Conservation (phyloP, 2,113 vertebrate genomes). For the Oostethus manadensis region DNA sequence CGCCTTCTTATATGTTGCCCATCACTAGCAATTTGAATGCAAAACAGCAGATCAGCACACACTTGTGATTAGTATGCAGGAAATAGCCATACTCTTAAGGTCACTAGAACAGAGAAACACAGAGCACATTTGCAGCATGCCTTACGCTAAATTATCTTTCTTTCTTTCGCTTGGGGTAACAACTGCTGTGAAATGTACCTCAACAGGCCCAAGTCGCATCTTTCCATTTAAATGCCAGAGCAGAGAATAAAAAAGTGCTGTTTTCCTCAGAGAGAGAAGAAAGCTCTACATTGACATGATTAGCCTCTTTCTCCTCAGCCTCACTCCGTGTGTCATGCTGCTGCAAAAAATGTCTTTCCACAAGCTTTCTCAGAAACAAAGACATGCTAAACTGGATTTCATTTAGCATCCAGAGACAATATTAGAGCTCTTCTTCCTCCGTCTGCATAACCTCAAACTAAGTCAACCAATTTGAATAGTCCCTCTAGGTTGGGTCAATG, state of each 20-base stretch:
- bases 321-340: conserved; percentile 57
- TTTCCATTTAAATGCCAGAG: conserved; percentile 63
- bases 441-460: conserved; percentile 30
- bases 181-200: conserved; percentile 63
- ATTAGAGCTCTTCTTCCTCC: conserved; percentile 35
- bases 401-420: conserved; percentile 34
- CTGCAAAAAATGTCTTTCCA: conserved; percentile 44
- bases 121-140: conserved; percentile 59
- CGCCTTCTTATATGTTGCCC: conserved; percentile 32
- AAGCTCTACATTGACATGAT: conserved; percentile 63
- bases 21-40: conserved; percentile 46
- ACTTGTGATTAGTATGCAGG: conserved; percentile 64
- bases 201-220: conserved; percentile 54
- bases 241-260: conserved; percentile 58
- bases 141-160: conserved; percentile 60
- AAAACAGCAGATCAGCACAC: conserved; percentile 40
- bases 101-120: conserved; percentile 72
- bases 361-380: conserved; percentile 39
- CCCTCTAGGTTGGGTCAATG: conserved; percentile 7
- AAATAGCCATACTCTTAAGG: conserved; percentile 66
- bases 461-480: conserved; percentile 32
- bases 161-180: conserved; percentile 59
- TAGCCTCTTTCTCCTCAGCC: conserved; percentile 65
- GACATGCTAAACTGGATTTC: conserved; percentile 53
- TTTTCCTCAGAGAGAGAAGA: conserved; percentile 54